Base-by-base conservation (phyloP, 2,888 invertebrate species). In the Megaustenia siamemsis region DNA sequence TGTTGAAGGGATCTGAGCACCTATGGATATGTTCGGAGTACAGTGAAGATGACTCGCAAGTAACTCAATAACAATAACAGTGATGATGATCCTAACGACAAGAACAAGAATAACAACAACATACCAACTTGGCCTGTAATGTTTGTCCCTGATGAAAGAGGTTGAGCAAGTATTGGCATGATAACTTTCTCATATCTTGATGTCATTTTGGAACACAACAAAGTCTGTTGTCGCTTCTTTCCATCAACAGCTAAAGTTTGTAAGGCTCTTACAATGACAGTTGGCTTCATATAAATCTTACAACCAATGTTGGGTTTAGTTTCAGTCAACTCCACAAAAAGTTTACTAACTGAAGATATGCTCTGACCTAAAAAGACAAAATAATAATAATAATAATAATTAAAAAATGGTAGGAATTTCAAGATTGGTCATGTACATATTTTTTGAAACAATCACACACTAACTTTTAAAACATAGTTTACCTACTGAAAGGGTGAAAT, bases 341-440 rank as follows among this genome's bases (percentile, higher is more conserved):
- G 21, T 76, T 90, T 86, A 10, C 91, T 90, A 56, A 88, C 87
- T 6, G 90, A 88, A 15, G 93, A 90, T 84, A 92, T 92, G 15
- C 92, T 90, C 86, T 94, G 93, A 84, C 93, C 94, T 93, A n/a
- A n/a, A n/a, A n/a, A n/a, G n/a, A n/a, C n/a, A n/a, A n/a, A n/a
- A n/a, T n/a, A n/a, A n/a, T n/a, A n/a, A n/a, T n/a, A n/a, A n/a
- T n/a, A n/a, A n/a, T n/a, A n/a, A n/a, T n/a, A n/a, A n/a, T n/a
- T n/a, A n/a, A n/a, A n/a, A n/a, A n/a, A n/a, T n/a, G n/a, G n/a
- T n/a, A n/a, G n/a, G n/a, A n/a, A n/a, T n/a, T n/a, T n/a, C n/a
- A n/a, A n/a, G n/a, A n/a, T n/a, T n/a, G n/a, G n/a, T n/a, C n/a
- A n/a, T n/a, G n/a, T n/a, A n/a, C n/a, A n/a, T n/a, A n/a, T n/a